Percentiles rank a stretch among this genome's conserved stretches.
Evolutionary conservation across 2,888 invertebrate genomes (phyloP).

Genomic region (Bhutanitis thaidina): DNA sequence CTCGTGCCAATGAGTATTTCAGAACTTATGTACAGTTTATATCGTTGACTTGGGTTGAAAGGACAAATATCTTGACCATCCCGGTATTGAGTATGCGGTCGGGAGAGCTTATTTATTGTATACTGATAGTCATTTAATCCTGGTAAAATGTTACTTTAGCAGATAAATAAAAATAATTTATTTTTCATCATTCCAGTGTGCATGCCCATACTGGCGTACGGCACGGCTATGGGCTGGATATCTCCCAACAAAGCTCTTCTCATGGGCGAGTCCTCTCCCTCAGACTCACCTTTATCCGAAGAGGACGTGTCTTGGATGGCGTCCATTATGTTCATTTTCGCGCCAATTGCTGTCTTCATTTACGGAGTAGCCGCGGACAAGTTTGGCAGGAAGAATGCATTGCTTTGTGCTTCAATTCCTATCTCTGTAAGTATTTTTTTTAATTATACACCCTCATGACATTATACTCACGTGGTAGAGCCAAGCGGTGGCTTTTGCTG

Average conservation of each 20-base stretch:
- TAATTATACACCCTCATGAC: no score
- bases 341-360: conserved; percentile 74
- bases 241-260: conserved; percentile 75
- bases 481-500: no score
- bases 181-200: conserved; percentile 63
- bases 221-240: conserved; percentile 79
- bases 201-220: conserved; percentile 74
- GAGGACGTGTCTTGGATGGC: conserved; percentile 79
- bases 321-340: conserved; percentile 78
- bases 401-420: conserved; percentile 57
- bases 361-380: conserved; percentile 73
- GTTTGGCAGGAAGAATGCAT: conserved; percentile 72
- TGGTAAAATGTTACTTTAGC: no score
- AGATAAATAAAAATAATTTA: no score
- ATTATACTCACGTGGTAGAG: no score
- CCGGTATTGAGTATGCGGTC: no score
- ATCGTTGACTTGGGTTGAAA: no score
- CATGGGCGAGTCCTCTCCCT: conserved; percentile 60
- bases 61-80: no score
- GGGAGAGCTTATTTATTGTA: no score
- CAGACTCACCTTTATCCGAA: conserved; percentile 51
- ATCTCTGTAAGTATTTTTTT: conserved; percentile 49
- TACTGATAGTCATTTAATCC: no score
- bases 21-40: no score
- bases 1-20: no score